Evolutionary conservation across 2,797 vertebrate species (phyloP), one percentile per base, ranked within the genome.

Genomic region (Melanotaenia boesemani): DNA sequence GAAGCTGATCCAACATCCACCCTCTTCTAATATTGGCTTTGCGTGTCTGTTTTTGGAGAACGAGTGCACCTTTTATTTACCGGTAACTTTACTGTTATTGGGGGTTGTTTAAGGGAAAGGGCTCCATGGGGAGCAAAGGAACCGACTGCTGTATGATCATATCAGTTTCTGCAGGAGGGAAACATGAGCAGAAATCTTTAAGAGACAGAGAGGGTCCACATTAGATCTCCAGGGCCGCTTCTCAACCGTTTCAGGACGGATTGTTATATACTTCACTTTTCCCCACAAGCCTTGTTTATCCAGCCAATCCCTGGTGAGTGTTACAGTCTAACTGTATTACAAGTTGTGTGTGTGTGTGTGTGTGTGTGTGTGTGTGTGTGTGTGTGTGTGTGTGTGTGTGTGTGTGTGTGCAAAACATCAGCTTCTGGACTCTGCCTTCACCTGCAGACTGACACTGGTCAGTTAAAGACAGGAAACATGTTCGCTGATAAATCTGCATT

Each of bases 161-260:
- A 92, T 92, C 91, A 76, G 48, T 76, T 88, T 88, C 91, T 86
- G 67, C 77, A 82, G 74, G 70, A 81, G 80, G 65, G 90, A 87
- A 91, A 92, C 13, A 71, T 73, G 90, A 92, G 91, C 76, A 83
- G 83, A 91, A 91, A 92, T 92, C 91, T 91, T 91, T 92, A 87
- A 80, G 85, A 89, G 89, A 90, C 87, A 88, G 89, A 90, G 56
- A 88, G 89, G 90, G 77, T 81, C 87, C 90, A 69, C 85, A 85
- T 87, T 24, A 81, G 79, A 91, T 91, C 89, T 92, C 80, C 72
- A 80, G 85, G 82, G 89, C 81, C 81, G 41, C 84, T 82, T 85
- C 80, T 66, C 73, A 60, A 81, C 65, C 80, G 75, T 86, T 83
- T 87, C 81, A 83, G 76, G 70, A 80, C 0, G 13, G 66, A 69